Evolutionary conservation across 2,888 invertebrate genomes (phyloP).

Genomic region (Polyommatus iphigenia): DNA sequence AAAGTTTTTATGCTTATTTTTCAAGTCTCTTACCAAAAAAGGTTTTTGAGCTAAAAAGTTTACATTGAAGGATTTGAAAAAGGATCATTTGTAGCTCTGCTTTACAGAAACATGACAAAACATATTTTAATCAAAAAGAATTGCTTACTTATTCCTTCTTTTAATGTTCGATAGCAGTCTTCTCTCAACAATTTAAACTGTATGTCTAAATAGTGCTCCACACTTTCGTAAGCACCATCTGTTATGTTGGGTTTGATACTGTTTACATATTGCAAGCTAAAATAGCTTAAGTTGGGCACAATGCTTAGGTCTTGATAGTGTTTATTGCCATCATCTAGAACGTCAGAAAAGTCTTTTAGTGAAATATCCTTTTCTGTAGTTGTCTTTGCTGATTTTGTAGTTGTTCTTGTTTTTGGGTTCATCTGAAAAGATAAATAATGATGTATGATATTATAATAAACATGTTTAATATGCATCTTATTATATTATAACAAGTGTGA

Average conservation of each 20-base stretch:
- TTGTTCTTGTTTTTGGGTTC: neutral
- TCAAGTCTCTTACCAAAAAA: neutral
- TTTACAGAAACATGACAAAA: too few species aligned
- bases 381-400: neutral
- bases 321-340: neutral
- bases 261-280: slow-evolving; percentile 63
- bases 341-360: neutral
- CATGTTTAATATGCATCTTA: too few species aligned
- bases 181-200: slow-evolving; percentile 89
- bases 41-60: neutral
- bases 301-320: neutral
- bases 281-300: slow-evolving; percentile 56
- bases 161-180: slow-evolving; percentile 87
- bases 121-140: slow-evolving; percentile 28
- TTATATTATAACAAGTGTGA: too few species aligned
- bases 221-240: slow-evolving; percentile 81
- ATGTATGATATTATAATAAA: too few species aligned
- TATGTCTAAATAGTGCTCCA: slow-evolving; percentile 88
- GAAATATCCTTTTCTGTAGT: neutral
- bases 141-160: slow-evolving; percentile 82
- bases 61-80: too few species aligned
- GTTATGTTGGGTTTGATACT: slow-evolving; percentile 77
- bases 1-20: neutral
- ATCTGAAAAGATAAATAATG: neutral
- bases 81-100: too few species aligned